Conservation (phyloP, 2,113 vertebrate genomes). For the Columba janthina region DNA sequence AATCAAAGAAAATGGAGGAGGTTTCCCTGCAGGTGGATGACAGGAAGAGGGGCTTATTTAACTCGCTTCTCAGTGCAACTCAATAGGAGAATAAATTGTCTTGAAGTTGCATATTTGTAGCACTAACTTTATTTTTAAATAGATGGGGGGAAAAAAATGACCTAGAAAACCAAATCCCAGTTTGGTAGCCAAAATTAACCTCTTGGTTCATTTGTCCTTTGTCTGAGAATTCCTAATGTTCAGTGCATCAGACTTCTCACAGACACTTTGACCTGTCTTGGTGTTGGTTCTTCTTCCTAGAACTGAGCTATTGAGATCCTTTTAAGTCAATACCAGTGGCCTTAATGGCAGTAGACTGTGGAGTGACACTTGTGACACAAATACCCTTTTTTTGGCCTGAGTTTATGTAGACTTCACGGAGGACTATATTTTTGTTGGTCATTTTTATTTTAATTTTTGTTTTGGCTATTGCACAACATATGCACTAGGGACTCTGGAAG, state of each 20-base stretch:
- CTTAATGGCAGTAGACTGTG: slow-evolving; percentile 82
- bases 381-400: slow-evolving; percentile 74
- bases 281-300: slow-evolving; percentile 73
- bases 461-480: slow-evolving; percentile 81
- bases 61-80: slow-evolving; percentile 79
- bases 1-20: slow-evolving; percentile 66
- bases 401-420: slow-evolving; percentile 76
- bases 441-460: slow-evolving; percentile 57
- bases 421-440: slow-evolving; percentile 74
- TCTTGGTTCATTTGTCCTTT: slow-evolving; percentile 79
- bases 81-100: slow-evolving; percentile 65
- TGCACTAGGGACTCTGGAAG: slow-evolving; percentile 83
- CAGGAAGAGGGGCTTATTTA: slow-evolving; percentile 76
- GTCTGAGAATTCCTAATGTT: slow-evolving; percentile 77
- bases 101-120: slow-evolving; percentile 82
- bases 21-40: slow-evolving; percentile 68
- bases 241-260: slow-evolving; percentile 70
- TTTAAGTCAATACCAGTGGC: slow-evolving; percentile 79
- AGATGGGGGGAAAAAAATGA: slow-evolving; percentile 76
- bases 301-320: slow-evolving; percentile 76
- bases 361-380: slow-evolving; percentile 74
- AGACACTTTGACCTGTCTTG: slow-evolving; percentile 73
- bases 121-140: slow-evolving; percentile 82
- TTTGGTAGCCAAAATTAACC: slow-evolving; percentile 84
- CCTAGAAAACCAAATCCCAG: slow-evolving; percentile 87